Evolutionary conservation across 2,797 vertebrate species (phyloP).

Genomic region (Chaetophractus vellerosus): DNA sequence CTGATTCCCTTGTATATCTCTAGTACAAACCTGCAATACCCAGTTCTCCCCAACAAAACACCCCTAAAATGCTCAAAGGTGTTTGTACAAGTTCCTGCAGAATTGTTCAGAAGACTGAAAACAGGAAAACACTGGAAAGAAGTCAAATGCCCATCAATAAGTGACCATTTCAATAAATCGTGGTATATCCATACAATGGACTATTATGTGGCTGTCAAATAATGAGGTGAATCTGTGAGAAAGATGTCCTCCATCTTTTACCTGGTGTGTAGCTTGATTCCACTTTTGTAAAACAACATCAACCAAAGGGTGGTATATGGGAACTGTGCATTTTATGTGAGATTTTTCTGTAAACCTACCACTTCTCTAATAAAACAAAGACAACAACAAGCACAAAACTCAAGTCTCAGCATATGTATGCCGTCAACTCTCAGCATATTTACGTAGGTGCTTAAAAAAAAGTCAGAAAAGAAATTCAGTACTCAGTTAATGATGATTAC

Average conservation of each 20-base stretch:
- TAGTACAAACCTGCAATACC: fast-evolving
- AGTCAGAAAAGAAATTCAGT: not conserved
- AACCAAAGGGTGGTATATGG: no score
- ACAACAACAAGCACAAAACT: not conserved
- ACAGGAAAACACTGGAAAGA: not conserved
- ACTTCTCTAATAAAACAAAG: no score
- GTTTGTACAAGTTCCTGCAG: not conserved
- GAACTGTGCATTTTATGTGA: no score
- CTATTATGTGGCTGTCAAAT: not conserved
- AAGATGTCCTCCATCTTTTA: not conserved
- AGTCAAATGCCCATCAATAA: not conserved
- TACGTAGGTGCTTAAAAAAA: not conserved
- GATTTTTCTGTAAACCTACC: no score
- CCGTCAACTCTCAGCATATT: no score
- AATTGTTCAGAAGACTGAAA: not conserved
- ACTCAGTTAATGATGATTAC: not conserved
- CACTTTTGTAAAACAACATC: not conserved
- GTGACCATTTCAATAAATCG: not conserved
- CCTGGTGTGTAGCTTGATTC: no score
- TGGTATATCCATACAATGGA: not conserved
- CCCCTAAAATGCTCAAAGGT: not conserved
- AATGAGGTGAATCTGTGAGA: not conserved
- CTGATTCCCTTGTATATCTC: not conserved
- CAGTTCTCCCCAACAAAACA: not conserved
- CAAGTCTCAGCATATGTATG: not conserved